Base-by-base conservation (phyloP, 2,888 invertebrate species). In the Dione juno region DNA sequence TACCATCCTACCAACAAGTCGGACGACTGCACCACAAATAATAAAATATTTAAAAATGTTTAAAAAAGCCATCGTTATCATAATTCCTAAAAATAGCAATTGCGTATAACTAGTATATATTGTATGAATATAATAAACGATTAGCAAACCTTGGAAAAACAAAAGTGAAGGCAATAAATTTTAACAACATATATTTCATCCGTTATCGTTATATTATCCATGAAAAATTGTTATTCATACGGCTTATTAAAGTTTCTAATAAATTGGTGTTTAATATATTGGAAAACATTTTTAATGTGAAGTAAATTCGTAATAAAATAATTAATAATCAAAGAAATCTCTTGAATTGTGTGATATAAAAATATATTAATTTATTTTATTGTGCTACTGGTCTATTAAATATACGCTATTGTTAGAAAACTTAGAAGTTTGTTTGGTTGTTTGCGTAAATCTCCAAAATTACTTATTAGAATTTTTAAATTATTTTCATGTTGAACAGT, bases 211-310 rank as follows among this genome's bases (percentile, higher is more conserved):
- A 14, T 41, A 59, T 59, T 59, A 41, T 41, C 41, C 59, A 14
- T 59, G 59, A 59, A 59, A 59, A 59, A 41, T 59, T n/a, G 7
- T 11, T 61, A 61, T 45, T 45, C 9, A 43, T 59, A 28, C 11
- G 2, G 6, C 28, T 11, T 59, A 21, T n/a, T 13, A 43, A 43
- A 59, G 11, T 19, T 21, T 45, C 7, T 43, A 16, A 45, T 45
- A 45, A 61, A 21, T 35, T 45, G 6, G 1, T 10, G 13, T 61
- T 61, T 61, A 16, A 16, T 28, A 11, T 61, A 28, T 40, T 37
- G 16, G 0, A 37, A 37, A 54, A n/a, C 9, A 9, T 35, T 35
- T 54, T 54, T 35, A 57, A 16, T 16, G 2, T 57, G 11, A 40
- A 16, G 16, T 13, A 57, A 37, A 5, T 50, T 19, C 11, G 13